These are phyloP conservation scores for Drosophila pectinifera DNA, from an alignment of 1,140 invertebrate genomes.

Conservation along the genomic window DNA sequence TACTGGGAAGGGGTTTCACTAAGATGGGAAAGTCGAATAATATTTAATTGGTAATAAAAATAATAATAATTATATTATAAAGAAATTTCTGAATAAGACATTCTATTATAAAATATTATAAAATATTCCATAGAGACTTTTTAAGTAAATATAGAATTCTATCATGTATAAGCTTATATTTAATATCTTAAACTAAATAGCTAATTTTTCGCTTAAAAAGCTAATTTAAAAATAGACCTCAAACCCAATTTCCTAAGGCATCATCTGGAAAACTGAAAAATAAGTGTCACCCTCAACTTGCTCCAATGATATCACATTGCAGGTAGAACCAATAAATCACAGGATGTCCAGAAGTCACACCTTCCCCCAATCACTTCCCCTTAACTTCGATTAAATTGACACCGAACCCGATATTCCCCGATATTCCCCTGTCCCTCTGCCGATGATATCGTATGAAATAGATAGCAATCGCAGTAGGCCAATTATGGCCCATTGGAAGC, in stretches of 20 bases:
- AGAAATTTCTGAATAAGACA: not conserved
- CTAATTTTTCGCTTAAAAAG: not conserved
- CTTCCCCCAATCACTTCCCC: constrained; percentile 26
- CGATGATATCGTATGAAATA: constrained; percentile 18
- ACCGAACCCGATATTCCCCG: constrained; percentile 8
- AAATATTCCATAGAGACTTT: no score
- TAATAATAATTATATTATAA: not conserved
- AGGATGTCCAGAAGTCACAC: constrained; percentile 37
- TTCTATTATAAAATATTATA: no score
- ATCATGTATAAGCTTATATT: no score
- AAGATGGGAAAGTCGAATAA: not conserved
- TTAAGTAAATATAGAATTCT: no score
- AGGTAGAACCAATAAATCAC: constrained; percentile 31
- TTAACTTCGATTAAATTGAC: constrained; percentile 33
- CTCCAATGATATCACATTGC: constrained; percentile 25
- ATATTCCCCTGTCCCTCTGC: not conserved
- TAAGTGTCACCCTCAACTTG: constrained; percentile 13
- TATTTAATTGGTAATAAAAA: not conserved
- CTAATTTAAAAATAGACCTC: not conserved
- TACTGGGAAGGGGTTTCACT: not conserved
- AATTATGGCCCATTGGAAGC: constrained; percentile 19
- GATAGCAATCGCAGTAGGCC: constrained; percentile 44
- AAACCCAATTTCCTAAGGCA: constrained; percentile 5
- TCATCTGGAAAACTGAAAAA: not conserved
- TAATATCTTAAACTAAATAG: no score